Base-by-base conservation (phyloP, 1,140 invertebrate species). In the Mesaphorura yosii region DNA sequence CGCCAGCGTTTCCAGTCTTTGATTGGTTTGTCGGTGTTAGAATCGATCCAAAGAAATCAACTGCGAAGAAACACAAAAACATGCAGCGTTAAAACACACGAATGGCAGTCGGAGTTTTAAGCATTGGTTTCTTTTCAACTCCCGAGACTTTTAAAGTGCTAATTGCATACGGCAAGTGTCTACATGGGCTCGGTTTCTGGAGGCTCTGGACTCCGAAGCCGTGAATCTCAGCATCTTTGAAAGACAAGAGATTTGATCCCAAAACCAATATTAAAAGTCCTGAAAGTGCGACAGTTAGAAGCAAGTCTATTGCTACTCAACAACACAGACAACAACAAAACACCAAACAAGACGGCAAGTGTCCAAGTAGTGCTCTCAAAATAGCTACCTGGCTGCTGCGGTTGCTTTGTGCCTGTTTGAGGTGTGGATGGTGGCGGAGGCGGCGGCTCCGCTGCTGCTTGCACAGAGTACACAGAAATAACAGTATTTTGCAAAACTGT, bases 331-430 rank as follows among this genome's bases (percentile, higher is more conserved):
- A n/a, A n/a, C n/a, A n/a, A n/a, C n/a, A n/a, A n/a, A n/a, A n/a
- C n/a, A n/a, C n/a, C 22, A 47, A 27, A 10, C 5, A 10, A 10
- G 22, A 6, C 22, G 28, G 23, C 19, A 47, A 12, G 28, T 14
- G 7, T 7, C 45, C 5, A 15, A 31, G 10, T 15, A 44, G 7
- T 10, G 22, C 14, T 47, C 27, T n/a, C n/a, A n/a, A n/a, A n/a
- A n/a, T n/a, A 46, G 3, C 34, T 53, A 64, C 55, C 59, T 64
- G 58, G 50, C 40, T 60, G 56, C 47, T 60, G 60, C 14, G 60
- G 57, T 52, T 62, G 60, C 42, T 64, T 64, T 23, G 63, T 56
- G 53, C 59, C 60, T 48, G 60, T 59, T 55, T 64, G 63, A 20
- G 63, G 60, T 29, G 63, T 62, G 34, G 60, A 55, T n/a, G 59